Percentiles rank a stretch among this genome's conserved stretches.
Conservation (phyloP, 2,113 vertebrate genomes). For the Syngnathus floridae region DNA sequence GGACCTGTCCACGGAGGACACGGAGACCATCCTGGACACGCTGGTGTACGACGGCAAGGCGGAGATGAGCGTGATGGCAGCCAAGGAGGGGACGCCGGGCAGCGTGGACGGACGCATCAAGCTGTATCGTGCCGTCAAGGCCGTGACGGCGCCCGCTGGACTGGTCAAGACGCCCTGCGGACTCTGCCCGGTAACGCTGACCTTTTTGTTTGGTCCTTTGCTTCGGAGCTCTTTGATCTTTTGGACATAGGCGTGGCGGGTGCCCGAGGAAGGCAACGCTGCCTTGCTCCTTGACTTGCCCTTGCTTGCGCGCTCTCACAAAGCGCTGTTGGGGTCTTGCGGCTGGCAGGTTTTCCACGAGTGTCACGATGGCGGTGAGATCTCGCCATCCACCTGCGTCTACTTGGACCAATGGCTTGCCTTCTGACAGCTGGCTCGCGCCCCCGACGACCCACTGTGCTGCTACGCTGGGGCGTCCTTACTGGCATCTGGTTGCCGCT, state of each 20-base stretch:
- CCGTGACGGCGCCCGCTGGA: constrained; percentile 84
- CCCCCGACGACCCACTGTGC: too few relatives aligned
- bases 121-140: constrained; percentile 83
- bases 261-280: too few relatives aligned
- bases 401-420: constrained; percentile 95
- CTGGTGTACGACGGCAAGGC: constrained; percentile 97
- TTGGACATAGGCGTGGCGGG: too few relatives aligned
- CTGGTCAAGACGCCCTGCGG: constrained; percentile 87
- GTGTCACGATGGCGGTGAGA: constrained; percentile 92
- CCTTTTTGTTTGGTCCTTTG: too few relatives aligned
- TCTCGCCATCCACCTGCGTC: constrained; percentile 90
- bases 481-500: too few relatives aligned
- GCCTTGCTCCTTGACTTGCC: too few relatives aligned
- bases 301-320: too few relatives aligned
- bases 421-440: constrained; percentile 64
- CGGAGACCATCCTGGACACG: constrained; percentile 97
- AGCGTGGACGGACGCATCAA: constrained; percentile 95
- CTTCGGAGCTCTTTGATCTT: too few relatives aligned
- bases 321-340: not conserved
- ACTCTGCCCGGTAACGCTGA: constrained; percentile 82
- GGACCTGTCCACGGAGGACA: constrained; percentile 97
- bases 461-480: too few relatives aligned
- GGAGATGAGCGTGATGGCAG: constrained; percentile 94
- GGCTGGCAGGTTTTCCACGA: constrained; percentile 89
- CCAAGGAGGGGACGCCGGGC: constrained; percentile 92